Conservation (phyloP, 2,888 invertebrate species). For the Notocelia uddmanniana region DNA sequence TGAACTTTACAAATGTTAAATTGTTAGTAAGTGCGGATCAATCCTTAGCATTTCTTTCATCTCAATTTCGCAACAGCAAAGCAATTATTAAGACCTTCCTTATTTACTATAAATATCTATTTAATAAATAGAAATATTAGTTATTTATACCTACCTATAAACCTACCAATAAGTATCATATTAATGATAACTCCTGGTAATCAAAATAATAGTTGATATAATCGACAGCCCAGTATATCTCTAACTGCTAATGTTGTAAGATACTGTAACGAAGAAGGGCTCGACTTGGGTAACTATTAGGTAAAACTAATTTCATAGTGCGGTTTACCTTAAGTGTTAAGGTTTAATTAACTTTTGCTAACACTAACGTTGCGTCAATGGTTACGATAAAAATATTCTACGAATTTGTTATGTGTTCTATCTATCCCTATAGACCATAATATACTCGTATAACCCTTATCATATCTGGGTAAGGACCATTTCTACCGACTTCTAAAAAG, state of each 20-base stretch:
- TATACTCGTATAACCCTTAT: background rate
- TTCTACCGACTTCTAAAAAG: too few relatives aligned
- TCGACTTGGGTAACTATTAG: slow-evolving; percentile 55
- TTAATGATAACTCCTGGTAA: too few relatives aligned
- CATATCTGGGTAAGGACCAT: too few relatives aligned
- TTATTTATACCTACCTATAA: background rate
- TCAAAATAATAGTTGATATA: background rate
- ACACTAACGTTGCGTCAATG: slow-evolving; percentile 24
- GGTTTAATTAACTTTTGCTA: slow-evolving; percentile 27
- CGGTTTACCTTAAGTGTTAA: slow-evolving; percentile 47
- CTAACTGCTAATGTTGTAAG: slow-evolving; percentile 37
- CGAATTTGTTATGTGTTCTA: background rate
- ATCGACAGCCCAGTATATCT: background rate
- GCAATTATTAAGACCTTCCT: background rate
- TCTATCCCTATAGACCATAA: background rate
- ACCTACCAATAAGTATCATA: too few relatives aligned
- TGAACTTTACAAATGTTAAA: background rate
- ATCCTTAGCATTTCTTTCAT: slow-evolving; percentile 17
- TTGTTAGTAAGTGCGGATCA: background rate
- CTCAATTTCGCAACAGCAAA: slow-evolving; percentile 33
- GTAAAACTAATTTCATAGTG: slow-evolving; percentile 53
- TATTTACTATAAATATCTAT: background rate
- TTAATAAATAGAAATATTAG: background rate
- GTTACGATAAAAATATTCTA: slow-evolving; percentile 17
- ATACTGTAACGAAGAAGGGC: slow-evolving; percentile 21